Evolutionary conservation across 2,888 invertebrate species (phyloP), one percentile per base, ranked within the genome.

Genomic region (Harpagoxenus sublaevis): DNA sequence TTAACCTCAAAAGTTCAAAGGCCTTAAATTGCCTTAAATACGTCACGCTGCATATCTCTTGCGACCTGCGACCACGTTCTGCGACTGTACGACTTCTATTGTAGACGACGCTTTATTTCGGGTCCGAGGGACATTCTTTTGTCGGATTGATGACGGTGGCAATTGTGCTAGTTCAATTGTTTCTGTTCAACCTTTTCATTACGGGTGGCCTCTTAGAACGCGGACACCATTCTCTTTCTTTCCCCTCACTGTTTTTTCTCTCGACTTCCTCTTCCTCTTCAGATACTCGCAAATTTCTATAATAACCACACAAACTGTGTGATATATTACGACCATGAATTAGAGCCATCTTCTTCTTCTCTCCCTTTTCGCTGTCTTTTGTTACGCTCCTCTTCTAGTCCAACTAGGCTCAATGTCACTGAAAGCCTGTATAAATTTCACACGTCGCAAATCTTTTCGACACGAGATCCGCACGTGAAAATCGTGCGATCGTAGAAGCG

Each of bases 291-390:
- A 23, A 23, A 87, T 87, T 88, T 88, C 86, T 83, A 23, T 23
- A 23, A 23, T 23, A 84, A 83, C 83, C 84, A 87, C 88, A 89
- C 89, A 84, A 89, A 88, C 84, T 84, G 84, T 87, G 89, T 91
- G 88, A 88, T 88, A 91, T 86, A 91, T 87, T 86, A 86, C 86
- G 90, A 92, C 89, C 92, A 93, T 94, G 94, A 94, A 94, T 94
- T 94, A 90, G 89, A 90, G 92, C 92, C 93, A 92, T 92, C 85
- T 71, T 86, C 75, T 81, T 66, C 60, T 55, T 60, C 57, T 9
- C 63, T 42, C 51, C 18, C 31, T 31, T n/a, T 18, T 31, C 39
- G 31, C n/a, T 82, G 42, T 66, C 51, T 65, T 53, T 45, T 66
- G n/a, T 39, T 3, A 6, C 28, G 5, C 73, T 42, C 60, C 73